phyloP scores from a whole-genome alignment of 1,140 invertebrate genomes.

The Lutraria rhynchaena region DNA sequence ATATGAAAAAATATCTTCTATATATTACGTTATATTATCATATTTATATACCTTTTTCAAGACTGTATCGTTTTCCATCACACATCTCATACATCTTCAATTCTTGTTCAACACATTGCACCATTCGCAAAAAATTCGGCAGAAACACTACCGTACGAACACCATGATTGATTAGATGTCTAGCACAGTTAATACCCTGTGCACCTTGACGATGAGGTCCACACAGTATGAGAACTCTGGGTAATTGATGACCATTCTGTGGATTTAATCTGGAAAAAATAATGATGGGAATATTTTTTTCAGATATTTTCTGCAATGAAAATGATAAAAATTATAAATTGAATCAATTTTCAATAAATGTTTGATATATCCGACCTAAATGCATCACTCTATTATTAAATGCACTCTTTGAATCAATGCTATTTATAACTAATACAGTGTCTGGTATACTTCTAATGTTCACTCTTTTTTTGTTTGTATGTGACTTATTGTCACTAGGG shows the following conservation, averaged over 20 bases:
- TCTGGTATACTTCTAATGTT: too few species aligned
- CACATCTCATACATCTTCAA: conserved; percentile 86
- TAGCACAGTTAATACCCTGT: conserved; percentile 87
- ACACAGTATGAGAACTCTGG: conserved; percentile 89
- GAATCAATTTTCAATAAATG: too few species aligned
- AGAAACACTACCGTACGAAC: conserved; percentile 88
- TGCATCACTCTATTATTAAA: too few species aligned
- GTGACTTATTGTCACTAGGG: too few species aligned
- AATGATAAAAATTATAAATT: too few species aligned
- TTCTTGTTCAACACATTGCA: conserved; percentile 83
- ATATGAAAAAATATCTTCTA: too few species aligned
- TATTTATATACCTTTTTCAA: conserved; percentile 82
- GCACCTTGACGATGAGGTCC: conserved; percentile 89
- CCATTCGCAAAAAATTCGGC: conserved; percentile 82
- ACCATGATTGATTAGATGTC: conserved; percentile 92
- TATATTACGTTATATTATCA: not conserved
- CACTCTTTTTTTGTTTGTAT: too few species aligned
- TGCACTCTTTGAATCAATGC: too few species aligned
- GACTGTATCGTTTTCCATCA: conserved; percentile 82
- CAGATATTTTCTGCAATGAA: too few species aligned
- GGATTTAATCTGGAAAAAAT: conserved; percentile 86
- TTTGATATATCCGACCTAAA: too few species aligned
- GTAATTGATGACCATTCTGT: conserved; percentile 91
- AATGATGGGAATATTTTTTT: too few species aligned
- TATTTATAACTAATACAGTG: too few species aligned